Conservation (phyloP, 92 coral and sea anemone genomes). For the Umimayanthus kanabou region DNA sequence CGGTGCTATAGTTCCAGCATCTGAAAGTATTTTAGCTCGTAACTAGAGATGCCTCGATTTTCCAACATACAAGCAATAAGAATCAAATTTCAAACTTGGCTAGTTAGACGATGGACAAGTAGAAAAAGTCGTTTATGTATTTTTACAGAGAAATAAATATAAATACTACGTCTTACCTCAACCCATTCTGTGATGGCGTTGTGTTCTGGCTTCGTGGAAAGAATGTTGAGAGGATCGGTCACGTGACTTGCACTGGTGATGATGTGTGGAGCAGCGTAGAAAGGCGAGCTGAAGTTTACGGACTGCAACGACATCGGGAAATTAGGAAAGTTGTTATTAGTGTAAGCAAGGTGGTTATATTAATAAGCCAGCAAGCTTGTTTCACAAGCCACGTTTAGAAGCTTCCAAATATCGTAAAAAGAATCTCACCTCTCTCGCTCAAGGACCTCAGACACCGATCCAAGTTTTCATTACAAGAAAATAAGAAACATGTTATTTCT, state of each 20-base stretch:
- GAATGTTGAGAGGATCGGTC: conserved; percentile 50
- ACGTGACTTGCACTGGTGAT: conserved; percentile 73
- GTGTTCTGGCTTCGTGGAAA: conserved; percentile 58
- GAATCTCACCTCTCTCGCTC: no score
- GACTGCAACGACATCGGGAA: conserved; percentile 29
- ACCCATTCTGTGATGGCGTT: conserved; percentile 78
- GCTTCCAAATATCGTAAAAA: no score
- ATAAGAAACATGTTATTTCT: no score
- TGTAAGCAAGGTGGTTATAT: neutral
- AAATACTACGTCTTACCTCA: conserved; percentile 45
- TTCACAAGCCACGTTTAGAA: no score
- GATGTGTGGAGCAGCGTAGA: conserved; percentile 61
- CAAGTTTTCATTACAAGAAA: no score
- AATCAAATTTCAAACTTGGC: no score
- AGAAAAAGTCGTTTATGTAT: neutral
- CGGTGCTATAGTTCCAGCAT: no score
- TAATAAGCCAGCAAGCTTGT: no score
- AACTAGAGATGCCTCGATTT: no score
- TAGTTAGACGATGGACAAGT: neutral
- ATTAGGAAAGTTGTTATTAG: neutral
- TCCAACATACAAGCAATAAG: no score
- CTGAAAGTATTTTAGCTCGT: no score
- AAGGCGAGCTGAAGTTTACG: conserved; percentile 58
- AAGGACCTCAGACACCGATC: no score
- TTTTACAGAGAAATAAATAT: neutral